Evolutionary conservation across 2,888 invertebrate species (phyloP).

Genomic region (Galeopsomyia nigrocyanea): DNA sequence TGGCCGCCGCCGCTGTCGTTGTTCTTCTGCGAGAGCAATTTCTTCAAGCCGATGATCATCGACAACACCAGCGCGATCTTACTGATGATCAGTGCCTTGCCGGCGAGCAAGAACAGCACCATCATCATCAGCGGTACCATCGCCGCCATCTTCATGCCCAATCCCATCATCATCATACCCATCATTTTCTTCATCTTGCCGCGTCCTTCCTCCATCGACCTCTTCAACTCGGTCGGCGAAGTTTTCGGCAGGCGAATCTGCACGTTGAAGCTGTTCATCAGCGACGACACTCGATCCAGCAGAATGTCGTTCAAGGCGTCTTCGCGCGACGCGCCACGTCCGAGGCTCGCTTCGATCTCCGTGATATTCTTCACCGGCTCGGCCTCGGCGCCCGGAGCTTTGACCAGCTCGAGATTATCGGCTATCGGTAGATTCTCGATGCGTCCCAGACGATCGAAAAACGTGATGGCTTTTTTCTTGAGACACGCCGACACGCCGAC

Average conservation of each 20-base stretch:
- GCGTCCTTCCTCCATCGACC: constrained; percentile 84
- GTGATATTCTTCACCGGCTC: constrained; percentile 40
- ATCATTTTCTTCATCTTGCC: constrained; percentile 93
- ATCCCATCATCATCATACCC: constrained; percentile 92
- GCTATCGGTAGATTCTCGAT: constrained; percentile 76
- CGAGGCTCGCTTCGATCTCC: constrained; percentile 78
- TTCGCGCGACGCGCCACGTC: constrained; percentile 78
- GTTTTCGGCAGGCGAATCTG: constrained; percentile 84
- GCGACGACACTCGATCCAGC: constrained; percentile 78
- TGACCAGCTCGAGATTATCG: constrained; percentile 79
- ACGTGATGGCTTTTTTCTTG: constrained; percentile 85
- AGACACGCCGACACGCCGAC: constrained; percentile 80
- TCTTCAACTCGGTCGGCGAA: constrained; percentile 77
- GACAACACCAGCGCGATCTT: constrained; percentile 86
- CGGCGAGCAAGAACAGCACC: constrained; percentile 84
- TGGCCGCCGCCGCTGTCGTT: constrained; percentile 67
- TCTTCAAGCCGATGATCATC: constrained; percentile 86
- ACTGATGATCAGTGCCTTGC: constrained; percentile 87
- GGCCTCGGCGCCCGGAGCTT: constrained; percentile 68
- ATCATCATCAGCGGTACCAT: constrained; percentile 86
- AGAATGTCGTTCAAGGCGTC: constrained; percentile 78
- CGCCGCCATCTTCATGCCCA: constrained; percentile 87
- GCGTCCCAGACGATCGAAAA: constrained; percentile 81
- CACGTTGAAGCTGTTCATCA: constrained; percentile 82
- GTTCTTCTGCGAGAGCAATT: constrained; percentile 80